phyloP scores from a whole-genome alignment of 64 coral and sea anemone species.

The Orbicella faveolata region DNA sequence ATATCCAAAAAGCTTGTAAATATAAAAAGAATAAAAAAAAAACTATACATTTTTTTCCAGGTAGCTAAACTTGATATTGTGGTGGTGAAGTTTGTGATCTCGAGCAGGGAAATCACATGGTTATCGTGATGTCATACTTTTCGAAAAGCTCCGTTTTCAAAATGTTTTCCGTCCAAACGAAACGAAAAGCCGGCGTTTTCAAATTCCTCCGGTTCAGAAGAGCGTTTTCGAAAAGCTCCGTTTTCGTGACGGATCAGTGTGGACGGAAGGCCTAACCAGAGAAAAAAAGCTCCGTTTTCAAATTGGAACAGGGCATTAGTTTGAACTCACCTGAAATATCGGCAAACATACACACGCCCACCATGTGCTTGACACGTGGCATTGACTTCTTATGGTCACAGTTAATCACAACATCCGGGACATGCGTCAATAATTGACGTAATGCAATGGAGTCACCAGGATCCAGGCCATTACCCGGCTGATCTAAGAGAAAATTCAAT shows the following conservation, averaged over 20 bases:
- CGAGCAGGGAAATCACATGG: no score
- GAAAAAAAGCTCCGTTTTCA: no score
- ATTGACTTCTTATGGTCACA: conserved; percentile 83
- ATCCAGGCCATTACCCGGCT: background rate
- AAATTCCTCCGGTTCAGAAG: background rate
- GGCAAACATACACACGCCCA: conserved; percentile 90
- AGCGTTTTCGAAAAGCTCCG: background rate
- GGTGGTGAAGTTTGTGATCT: no score
- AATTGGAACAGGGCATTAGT: background rate
- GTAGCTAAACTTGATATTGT: no score
- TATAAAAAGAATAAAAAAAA: background rate
- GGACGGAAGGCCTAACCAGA: no score
- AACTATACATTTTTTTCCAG: no score
- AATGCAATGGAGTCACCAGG: conserved; percentile 52
- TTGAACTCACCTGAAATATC: conserved; percentile 87
- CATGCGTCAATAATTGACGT: conserved; percentile 92
- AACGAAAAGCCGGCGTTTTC: background rate
- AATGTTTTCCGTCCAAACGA: no score
- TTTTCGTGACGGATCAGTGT: background rate
- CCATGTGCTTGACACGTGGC: conserved; percentile 75
- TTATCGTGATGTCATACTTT: no score
- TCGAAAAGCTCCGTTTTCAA: no score
- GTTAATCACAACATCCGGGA: conserved; percentile 92
- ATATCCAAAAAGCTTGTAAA: background rate
- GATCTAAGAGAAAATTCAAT: background rate